Evolutionary conservation across 2,888 invertebrate species (phyloP).

Genomic region (Slavum lentiscoides): DNA sequence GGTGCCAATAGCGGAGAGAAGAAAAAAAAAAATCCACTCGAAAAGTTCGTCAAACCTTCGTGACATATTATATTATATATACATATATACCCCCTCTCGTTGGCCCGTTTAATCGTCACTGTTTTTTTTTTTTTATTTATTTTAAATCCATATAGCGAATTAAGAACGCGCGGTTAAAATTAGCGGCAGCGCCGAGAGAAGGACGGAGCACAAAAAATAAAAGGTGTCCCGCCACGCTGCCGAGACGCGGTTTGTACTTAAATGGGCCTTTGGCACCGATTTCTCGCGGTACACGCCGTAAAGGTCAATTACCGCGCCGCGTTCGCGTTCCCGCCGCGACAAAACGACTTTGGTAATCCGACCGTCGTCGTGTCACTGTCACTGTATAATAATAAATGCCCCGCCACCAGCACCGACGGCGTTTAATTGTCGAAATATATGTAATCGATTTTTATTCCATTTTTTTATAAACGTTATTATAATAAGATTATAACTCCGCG

Average conservation of each 20-base stretch:
- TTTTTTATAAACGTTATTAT: no score
- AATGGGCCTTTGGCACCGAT: slow-evolving; percentile 49
- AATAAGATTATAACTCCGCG: no score
- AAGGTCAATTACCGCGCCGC: slow-evolving; percentile 33
- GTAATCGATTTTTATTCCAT: no score
- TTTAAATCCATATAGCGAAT: not conserved
- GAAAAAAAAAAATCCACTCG: not conserved
- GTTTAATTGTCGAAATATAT: not conserved
- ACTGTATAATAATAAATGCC: no score
- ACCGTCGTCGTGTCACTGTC: not conserved
- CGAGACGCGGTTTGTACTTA: slow-evolving; percentile 25
- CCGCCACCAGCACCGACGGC: no score
- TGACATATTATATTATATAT: slow-evolving; percentile 34
- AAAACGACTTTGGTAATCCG: not conserved
- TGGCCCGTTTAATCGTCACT: no score
- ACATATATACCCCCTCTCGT: not conserved
- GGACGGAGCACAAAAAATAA: slow-evolving; percentile 16
- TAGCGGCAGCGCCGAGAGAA: not conserved
- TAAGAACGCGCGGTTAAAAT: slow-evolving; percentile 28
- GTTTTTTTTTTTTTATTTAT: no score
- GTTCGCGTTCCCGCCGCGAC: not conserved
- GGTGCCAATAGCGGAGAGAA: not conserved
- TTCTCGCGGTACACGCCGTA: not conserved
- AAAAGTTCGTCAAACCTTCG: slow-evolving; percentile 42
- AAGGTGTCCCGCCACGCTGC: slow-evolving; percentile 28